Percentiles rank a stretch among this genome's conserved stretches.
Conservation (phyloP, 1,140 invertebrate species). For the Drosophila arizonae region DNA sequence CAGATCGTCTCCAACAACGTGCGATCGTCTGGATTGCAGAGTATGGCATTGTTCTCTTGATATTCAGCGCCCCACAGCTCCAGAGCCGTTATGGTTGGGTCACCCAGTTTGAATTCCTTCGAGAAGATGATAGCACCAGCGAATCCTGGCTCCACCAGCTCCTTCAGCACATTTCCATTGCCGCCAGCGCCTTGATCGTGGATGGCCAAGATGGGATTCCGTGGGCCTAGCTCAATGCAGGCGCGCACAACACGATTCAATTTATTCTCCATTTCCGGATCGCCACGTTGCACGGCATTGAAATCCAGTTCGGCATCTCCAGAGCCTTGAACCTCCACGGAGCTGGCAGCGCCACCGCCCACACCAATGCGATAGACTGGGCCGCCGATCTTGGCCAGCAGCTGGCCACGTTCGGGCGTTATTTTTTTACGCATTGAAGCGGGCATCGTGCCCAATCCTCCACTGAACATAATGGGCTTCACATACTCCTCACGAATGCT, state of each 20-base stretch:
- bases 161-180: slow-evolving; percentile 99
- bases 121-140: slow-evolving; percentile 95
- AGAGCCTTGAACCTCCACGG: slow-evolving; percentile 95
- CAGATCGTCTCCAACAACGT: slow-evolving; percentile 89
- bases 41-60: slow-evolving; percentile 96
- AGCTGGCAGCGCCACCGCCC: slow-evolving; percentile 97
- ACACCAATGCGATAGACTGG: slow-evolving; percentile 98
- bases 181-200: slow-evolving; percentile 93
- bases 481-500: slow-evolving; percentile 94
- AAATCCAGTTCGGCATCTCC: slow-evolving; percentile 95
- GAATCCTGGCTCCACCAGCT: slow-evolving; percentile 93
- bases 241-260: slow-evolving; percentile 96
- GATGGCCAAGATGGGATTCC: slow-evolving; percentile 94
- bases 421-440: slow-evolving; percentile 62
- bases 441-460: slow-evolving; percentile 94
- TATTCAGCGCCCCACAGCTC: slow-evolving; percentile 99
- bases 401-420: slow-evolving; percentile 84
- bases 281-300: slow-evolving; percentile 97
- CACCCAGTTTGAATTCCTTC: slow-evolving; percentile 94
- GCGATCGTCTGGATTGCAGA: slow-evolving; percentile 88
- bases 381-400: slow-evolving; percentile 97
- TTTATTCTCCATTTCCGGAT: slow-evolving; percentile 99
- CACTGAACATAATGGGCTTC: slow-evolving; percentile 99
- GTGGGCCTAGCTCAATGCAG: slow-evolving; percentile 91
- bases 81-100: slow-evolving; percentile 95